A percentile compares a stretch with the other conserved stretches of the same genome.
Conservation (phyloP, 1,140 invertebrate genomes). For the Lysiphlebus fabarum region DNA sequence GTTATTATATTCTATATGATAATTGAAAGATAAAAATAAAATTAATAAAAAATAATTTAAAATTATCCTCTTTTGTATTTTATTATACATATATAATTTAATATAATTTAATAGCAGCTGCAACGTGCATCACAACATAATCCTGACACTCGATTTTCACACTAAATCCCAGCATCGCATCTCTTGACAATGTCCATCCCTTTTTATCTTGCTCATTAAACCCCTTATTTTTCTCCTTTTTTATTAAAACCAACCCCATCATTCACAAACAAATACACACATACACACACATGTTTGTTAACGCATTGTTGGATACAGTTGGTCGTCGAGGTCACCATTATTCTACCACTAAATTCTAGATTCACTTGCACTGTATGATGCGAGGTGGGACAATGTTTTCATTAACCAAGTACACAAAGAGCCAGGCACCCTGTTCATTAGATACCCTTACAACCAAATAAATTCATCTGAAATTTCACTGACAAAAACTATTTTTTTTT, state of each 20-base stretch:
- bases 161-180: constrained; percentile 16
- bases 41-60: too few species aligned
- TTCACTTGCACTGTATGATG: constrained; percentile 2
- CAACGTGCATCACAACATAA: constrained; percentile 25
- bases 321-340: too few species aligned
- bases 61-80: too few species aligned
- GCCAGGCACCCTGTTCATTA: constrained; percentile 14
- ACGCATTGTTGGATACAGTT: not conserved
- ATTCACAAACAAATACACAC: not conserved
- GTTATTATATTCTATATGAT: too few species aligned
- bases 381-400: constrained; percentile 22
- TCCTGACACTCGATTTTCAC: constrained; percentile 23
- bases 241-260: not conserved
- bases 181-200: not conserved
- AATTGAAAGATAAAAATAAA: too few species aligned
- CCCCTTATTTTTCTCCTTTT: constrained; percentile 2
- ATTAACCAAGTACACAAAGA: constrained; percentile 18
- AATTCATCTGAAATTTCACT: constrained; percentile 6
- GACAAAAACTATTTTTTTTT: too few species aligned
- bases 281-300: constrained; percentile 9
- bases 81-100: too few species aligned
- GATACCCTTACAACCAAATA: constrained; percentile 9
- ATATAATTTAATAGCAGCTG: constrained; percentile 20
- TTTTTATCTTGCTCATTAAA: not conserved
- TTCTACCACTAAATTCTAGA: not conserved